These are phyloP conservation scores for Cephus spinipes DNA, from an alignment of 2,888 invertebrate species.

Conservation along the genomic window DNA sequence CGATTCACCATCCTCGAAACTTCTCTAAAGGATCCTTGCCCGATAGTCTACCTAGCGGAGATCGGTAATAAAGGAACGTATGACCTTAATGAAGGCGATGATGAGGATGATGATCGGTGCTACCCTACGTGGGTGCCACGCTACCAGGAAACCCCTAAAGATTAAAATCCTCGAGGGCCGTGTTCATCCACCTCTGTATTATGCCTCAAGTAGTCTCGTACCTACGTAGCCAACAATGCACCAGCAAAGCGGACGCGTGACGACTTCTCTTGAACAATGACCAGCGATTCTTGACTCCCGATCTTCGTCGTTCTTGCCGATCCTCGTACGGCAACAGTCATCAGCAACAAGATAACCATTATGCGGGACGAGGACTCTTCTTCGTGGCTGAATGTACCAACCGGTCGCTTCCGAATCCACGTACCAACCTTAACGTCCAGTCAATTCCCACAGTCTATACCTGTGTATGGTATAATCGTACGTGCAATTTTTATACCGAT, in stretches of 20 bases:
- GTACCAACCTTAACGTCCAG: neutral
- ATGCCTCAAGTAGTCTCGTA: slow-evolving; percentile 33
- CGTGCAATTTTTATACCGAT: neutral
- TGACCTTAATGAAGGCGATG: slow-evolving; percentile 9
- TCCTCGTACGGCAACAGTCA: slow-evolving; percentile 16
- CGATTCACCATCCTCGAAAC: neutral
- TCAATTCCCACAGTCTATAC: neutral
- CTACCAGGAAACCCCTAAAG: slow-evolving; percentile 22
- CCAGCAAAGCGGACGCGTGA: slow-evolving; percentile 28
- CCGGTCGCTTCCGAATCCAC: neutral
- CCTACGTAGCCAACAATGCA: neutral
- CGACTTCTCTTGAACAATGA: slow-evolving; percentile 52
- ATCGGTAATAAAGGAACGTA: neutral
- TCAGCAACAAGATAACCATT: slow-evolving; percentile 30
- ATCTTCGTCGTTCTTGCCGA: slow-evolving; percentile 34
- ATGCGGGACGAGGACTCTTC: slow-evolving; percentile 17
- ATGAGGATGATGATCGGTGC: slow-evolving; percentile 14
- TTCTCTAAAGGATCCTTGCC: neutral
- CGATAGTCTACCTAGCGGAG: neutral
- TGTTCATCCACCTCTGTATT: slow-evolving; percentile 17
- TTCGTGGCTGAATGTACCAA: neutral
- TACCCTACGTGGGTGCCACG: slow-evolving; percentile 17
- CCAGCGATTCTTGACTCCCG: slow-evolving; percentile 42
- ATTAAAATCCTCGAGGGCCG: slow-evolving; percentile 4
- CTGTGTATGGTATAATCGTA: neutral